Conservation (phyloP, 2,113 vertebrate genomes). For the Arenaria interpres region DNA sequence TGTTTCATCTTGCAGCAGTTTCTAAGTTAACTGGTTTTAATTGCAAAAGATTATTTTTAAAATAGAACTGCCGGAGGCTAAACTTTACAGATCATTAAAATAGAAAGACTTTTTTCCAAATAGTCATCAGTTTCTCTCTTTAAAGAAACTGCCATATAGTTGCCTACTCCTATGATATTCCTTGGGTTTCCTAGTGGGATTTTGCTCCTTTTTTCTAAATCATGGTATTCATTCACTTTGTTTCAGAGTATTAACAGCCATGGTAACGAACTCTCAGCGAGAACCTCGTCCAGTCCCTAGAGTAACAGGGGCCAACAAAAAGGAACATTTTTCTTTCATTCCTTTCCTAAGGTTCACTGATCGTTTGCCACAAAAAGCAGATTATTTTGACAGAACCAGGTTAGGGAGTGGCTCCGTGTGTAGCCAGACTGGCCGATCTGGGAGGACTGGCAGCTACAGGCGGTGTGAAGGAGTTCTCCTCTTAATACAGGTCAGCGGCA, state of each 20-base stretch:
- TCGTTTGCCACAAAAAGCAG: background rate
- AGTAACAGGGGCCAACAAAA: constrained; percentile 15
- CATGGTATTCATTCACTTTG: background rate
- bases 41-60: constrained; percentile 22
- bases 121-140: background rate
- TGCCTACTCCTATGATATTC: background rate
- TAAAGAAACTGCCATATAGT: background rate
- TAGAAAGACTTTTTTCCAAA: constrained; percentile 5
- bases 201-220: background rate
- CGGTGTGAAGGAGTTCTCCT: background rate
- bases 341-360: background rate
- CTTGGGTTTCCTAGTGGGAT: background rate
- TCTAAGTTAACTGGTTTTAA: constrained; percentile 44
- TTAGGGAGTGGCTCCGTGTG: background rate
- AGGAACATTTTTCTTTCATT: background rate
- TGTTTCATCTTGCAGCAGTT: background rate
- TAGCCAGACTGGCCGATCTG: background rate
- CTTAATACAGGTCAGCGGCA: background rate
- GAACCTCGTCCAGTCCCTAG: background rate
- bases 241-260: constrained; percentile 19
- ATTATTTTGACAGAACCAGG: constrained; percentile 3
- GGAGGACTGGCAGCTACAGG: background rate
- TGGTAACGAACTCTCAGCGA: background rate
- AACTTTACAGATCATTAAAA: constrained; percentile 42
- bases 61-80: constrained; percentile 10